phyloP scores from a whole-genome alignment of 2,113 vertebrate genomes.

The Chaenocephalus aceratus region DNA sequence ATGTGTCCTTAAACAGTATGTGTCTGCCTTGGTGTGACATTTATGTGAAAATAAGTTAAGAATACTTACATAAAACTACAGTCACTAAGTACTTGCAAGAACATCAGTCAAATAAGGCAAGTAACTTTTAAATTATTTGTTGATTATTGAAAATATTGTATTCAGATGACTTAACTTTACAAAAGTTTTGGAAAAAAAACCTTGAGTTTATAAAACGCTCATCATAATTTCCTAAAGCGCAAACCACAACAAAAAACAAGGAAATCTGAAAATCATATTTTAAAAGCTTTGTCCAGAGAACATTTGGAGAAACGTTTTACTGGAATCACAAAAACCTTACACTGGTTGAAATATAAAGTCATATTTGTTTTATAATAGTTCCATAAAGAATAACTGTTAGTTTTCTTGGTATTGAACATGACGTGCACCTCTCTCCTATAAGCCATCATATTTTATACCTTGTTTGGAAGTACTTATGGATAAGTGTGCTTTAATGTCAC shows the following conservation, averaged over 20 bases:
- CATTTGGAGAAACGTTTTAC: not conserved
- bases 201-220: not conserved
- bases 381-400: not conserved
- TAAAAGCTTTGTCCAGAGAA: not conserved
- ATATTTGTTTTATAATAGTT: constrained; percentile 7
- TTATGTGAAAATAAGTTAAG: not conserved
- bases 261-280: not conserved
- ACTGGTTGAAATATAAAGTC: not conserved
- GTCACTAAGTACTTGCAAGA: not conserved
- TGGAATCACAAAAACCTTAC: no score
- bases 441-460: constrained; percentile 9
- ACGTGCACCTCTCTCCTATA: not conserved
- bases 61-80: constrained; percentile 1
- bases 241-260: not conserved
- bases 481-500: constrained; percentile 44
- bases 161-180: not conserved
- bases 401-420: not conserved
- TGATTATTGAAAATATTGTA: not conserved
- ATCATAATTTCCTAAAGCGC: not conserved
- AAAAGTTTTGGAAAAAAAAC: no score
- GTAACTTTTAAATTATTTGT: not conserved
- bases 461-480: constrained; percentile 2
- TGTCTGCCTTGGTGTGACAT: not conserved
- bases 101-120: no score
- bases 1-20: not conserved